A percentile compares a stretch with the other conserved stretches of the same genome.
Conservation (phyloP, 2,797 vertebrate genomes). For the Malacoctenus gilli region DNA sequence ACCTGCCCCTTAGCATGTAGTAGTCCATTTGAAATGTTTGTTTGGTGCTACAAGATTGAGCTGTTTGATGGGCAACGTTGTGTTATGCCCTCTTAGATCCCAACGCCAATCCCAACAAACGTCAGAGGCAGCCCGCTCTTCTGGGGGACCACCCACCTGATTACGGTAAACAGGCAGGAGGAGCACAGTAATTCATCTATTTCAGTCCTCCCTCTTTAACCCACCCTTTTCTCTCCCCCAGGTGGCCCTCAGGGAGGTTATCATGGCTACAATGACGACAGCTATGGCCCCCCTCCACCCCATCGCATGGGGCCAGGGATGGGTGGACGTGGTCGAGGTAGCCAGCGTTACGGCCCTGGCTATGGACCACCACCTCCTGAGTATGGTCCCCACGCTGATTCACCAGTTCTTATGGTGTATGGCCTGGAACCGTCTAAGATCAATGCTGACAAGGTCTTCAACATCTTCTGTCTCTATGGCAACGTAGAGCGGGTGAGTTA, state of each 20-base stretch:
- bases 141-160: slow-evolving; percentile 94
- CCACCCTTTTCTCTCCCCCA: slow-evolving; percentile 36
- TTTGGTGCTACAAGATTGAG: slow-evolving; percentile 9
- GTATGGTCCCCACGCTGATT: slow-evolving; percentile 90
- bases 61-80: slow-evolving; percentile 43
- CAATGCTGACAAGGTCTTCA: slow-evolving; percentile 93
- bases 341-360: slow-evolving; percentile 86
- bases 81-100: slow-evolving; percentile 75
- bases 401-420: slow-evolving; percentile 94
- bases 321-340: slow-evolving; percentile 85
- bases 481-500: slow-evolving; percentile 91
- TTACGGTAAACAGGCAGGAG: slow-evolving; percentile 87
- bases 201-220: too few species aligned
- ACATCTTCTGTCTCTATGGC: slow-evolving; percentile 94
- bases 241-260: slow-evolving; percentile 90
- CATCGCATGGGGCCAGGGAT: slow-evolving; percentile 91
- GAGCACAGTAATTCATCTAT: too few species aligned
- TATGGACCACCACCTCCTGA: slow-evolving; percentile 89
- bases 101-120: slow-evolving; percentile 90
- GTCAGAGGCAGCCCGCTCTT: slow-evolving; percentile 92
- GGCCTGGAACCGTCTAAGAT: slow-evolving; percentile 91
- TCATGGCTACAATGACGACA: slow-evolving; percentile 90
- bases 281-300: slow-evolving; percentile 86
- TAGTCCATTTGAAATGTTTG: slow-evolving; percentile 20
- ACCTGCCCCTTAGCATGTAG: slow-evolving; percentile 45